These are phyloP conservation scores for Synanthedon formicaeformis DNA, from an alignment of 2,888 invertebrate genomes.

Conservation along the genomic window DNA sequence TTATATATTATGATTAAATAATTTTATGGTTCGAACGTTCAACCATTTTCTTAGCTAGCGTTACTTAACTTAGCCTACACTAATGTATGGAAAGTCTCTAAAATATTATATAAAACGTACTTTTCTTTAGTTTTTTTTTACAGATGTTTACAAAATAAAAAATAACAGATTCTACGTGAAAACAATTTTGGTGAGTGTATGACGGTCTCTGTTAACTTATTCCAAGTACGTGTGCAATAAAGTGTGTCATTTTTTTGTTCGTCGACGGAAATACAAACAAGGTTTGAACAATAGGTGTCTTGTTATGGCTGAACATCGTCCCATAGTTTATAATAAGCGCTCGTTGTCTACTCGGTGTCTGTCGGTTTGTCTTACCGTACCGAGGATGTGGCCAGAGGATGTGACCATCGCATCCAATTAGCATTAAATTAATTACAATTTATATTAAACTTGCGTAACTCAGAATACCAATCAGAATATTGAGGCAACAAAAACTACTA, in stretches of 20 bases:
- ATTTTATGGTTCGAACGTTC: too few relatives aligned
- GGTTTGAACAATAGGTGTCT: constrained; percentile 43
- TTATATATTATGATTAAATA: too few relatives aligned
- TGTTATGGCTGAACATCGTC: constrained; percentile 35
- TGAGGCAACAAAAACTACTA: too few relatives aligned
- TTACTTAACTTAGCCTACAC: too few relatives aligned
- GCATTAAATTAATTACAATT: not conserved
- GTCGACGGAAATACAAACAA: constrained; percentile 45
- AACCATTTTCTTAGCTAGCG: too few relatives aligned
- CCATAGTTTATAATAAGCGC: constrained; percentile 27
- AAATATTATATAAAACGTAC: too few relatives aligned
- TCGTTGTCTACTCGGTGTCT: constrained; percentile 17
- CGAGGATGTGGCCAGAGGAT: constrained; percentile 45
- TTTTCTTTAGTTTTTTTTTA: not conserved
- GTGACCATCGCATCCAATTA: constrained; percentile 10
- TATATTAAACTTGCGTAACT: not conserved
- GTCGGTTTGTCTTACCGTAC: constrained; percentile 21
- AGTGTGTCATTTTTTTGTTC: constrained; percentile 30
- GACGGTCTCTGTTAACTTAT: not conserved
- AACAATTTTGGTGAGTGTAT: not conserved
- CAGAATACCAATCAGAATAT: too few relatives aligned
- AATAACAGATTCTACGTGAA: not conserved
- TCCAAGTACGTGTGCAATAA: constrained; percentile 7
- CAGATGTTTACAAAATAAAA: not conserved
- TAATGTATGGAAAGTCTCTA: too few relatives aligned